Evolutionary conservation across 2,888 invertebrate species (phyloP).

Genomic region (Clivina fossor): DNA sequence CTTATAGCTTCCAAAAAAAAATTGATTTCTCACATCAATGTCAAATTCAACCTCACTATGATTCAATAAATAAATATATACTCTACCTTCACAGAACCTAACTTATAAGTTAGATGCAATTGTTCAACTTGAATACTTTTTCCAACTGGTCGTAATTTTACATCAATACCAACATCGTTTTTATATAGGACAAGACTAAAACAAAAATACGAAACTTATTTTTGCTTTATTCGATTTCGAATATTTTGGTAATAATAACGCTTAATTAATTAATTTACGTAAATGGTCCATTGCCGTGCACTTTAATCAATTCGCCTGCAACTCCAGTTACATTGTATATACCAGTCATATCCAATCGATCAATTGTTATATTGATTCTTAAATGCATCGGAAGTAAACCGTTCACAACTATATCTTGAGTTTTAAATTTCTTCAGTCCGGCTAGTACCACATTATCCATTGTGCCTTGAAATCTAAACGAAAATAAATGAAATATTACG

Average conservation of each 20-base stretch:
- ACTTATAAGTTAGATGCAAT: neutral
- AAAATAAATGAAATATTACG: constrained; percentile 22
- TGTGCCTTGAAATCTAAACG: constrained; percentile 49
- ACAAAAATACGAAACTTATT: neutral
- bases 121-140: constrained; percentile 5
- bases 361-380: constrained; percentile 51
- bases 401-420: constrained; percentile 4
- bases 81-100: constrained; percentile 8
- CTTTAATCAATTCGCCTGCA: constrained; percentile 47
- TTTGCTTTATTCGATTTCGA: neutral
- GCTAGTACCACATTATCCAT: constrained; percentile 49
- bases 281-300: constrained; percentile 52
- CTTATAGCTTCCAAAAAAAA: too few species aligned
- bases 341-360: constrained; percentile 49
- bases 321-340: constrained; percentile 50
- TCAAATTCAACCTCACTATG: too few species aligned
- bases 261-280: constrained; percentile 44
- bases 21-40: too few species aligned
- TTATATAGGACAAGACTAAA: constrained; percentile 5
- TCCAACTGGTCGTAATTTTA: neutral
- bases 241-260: neutral
- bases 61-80: too few species aligned
- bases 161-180: constrained; percentile 3
- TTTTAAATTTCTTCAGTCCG: constrained; percentile 50
- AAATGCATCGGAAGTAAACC: constrained; percentile 41